phyloP scores from a whole-genome alignment of 2,113 vertebrate genomes.

The Chloropsis cyanopogon region DNA sequence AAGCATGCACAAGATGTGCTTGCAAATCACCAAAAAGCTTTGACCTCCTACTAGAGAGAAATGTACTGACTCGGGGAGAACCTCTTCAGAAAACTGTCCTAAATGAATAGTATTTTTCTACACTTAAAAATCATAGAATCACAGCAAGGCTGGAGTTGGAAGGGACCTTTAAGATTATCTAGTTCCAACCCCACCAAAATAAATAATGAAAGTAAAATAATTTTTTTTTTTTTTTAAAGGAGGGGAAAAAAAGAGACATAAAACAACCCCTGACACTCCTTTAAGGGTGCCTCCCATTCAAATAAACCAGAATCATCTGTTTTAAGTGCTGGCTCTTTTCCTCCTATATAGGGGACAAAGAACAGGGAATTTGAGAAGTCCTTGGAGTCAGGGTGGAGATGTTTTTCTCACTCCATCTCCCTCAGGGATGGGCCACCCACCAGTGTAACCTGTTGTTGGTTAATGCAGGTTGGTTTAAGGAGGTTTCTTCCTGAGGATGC shows the following conservation, averaged over 20 bases:
- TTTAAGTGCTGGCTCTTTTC: background rate
- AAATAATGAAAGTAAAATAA: background rate
- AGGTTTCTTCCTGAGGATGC: background rate
- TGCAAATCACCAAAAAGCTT: background rate
- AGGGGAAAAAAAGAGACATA: background rate
- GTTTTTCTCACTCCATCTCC: background rate
- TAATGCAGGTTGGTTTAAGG: background rate
- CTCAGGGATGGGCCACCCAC: fast-evolving
- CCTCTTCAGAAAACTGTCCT: background rate
- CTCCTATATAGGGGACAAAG: background rate
- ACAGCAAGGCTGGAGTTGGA: background rate
- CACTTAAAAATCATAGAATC: background rate
- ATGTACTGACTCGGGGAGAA: background rate
- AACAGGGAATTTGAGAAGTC: background rate
- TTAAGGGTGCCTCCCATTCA: background rate
- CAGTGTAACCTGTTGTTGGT: background rate
- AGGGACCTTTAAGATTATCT: background rate
- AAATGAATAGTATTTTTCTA: background rate
- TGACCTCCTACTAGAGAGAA: background rate
- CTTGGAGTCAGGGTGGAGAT: background rate
- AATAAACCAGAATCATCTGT: conserved; percentile 13
- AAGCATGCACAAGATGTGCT: background rate
- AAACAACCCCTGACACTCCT: background rate
- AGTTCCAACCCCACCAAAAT: background rate
- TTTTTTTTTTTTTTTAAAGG: fast-evolving